Base-by-base conservation (phyloP, 2,888 invertebrate species). In the Frankliniella intonsa region DNA sequence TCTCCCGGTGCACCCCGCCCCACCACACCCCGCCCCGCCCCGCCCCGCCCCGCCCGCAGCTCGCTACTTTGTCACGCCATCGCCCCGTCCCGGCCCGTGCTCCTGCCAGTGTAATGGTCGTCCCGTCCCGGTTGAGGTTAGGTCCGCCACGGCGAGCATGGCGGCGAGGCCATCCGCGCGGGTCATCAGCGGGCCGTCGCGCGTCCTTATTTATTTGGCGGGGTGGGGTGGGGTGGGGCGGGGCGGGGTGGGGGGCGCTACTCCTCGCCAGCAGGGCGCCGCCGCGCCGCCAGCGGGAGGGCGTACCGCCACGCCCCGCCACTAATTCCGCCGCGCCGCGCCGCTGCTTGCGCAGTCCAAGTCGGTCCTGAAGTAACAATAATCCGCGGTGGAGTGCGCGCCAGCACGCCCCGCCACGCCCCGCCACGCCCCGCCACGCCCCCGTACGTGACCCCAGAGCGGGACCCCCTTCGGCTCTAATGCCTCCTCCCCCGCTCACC, bases 291-390 rank as follows among this genome's bases (percentile, higher is more conserved):
- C 38, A 38, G 38, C 38, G 38, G 38, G 38, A 38, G 38, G 38
- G 38, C 38, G 38, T 38, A 38, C 38, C 38, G 38, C 38, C 38
- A 38, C 38, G 38, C 38, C 38, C 38, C 38, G 38, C 38, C 38
- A 38, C 38, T 38, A 38, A 38, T 38, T 38, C 80, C 80, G 49
- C 80, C 80, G 80, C 80, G 80, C 80, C 14, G 38, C 80, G 80
- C 80, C 38, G 80, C 49, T 38, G 49, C 80, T 51, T 50, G 50
- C 49, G 38, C 38, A 38, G 38, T 38, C 38, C 38, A 38, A 38
- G 38, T 38, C 38, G 38, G 51, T 80, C 80, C 51, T 62, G 62
- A 62, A 62, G 62, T 80, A 38, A 80, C n/a, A 50, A 80, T 62
- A 62, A 62, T 62, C 62, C 62, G 62, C 17, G 62, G 62, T 17